These are phyloP conservation scores for Rhea americana DNA, from an alignment of 2,113 vertebrate species.

Conservation along the genomic window DNA sequence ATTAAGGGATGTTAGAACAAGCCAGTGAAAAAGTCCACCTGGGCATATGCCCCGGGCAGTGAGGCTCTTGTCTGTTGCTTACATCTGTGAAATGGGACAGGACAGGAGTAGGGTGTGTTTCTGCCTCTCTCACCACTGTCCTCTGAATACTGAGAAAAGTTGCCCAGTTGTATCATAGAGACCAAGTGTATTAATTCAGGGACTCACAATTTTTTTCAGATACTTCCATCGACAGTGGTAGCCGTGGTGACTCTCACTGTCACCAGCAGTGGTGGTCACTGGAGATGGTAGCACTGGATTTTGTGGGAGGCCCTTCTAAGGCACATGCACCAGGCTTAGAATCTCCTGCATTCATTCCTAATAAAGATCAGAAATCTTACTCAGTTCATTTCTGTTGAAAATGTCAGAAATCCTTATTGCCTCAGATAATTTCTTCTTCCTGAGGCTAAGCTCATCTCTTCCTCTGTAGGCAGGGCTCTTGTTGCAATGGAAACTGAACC, in stretches of 20 bases:
- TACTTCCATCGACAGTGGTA: not conserved
- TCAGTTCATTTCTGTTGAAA: not conserved
- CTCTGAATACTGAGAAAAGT: not conserved
- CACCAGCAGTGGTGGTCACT: not conserved
- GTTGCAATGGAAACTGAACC: not conserved
- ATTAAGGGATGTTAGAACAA: not conserved
- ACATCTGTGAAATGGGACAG: not conserved
- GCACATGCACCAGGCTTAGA: not conserved
- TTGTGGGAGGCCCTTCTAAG: not conserved
- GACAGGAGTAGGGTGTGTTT: not conserved
- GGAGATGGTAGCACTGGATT: not conserved
- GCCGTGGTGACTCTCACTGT: not conserved
- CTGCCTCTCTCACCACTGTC: not conserved
- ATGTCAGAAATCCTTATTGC: not conserved
- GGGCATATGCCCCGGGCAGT: not conserved
- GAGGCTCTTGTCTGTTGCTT: not conserved
- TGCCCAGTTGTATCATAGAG: not conserved
- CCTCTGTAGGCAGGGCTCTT: not conserved
- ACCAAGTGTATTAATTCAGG: not conserved
- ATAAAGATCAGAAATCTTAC: not conserved
- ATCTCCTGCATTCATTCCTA: not conserved
- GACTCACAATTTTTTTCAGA: not conserved
- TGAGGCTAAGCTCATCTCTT: not conserved
- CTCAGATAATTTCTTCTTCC: not conserved
- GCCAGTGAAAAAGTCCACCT: not conserved